Evolutionary conservation across 1,140 invertebrate genomes (phyloP).

Genomic region (Lordiphosa stackelbergi): DNA sequence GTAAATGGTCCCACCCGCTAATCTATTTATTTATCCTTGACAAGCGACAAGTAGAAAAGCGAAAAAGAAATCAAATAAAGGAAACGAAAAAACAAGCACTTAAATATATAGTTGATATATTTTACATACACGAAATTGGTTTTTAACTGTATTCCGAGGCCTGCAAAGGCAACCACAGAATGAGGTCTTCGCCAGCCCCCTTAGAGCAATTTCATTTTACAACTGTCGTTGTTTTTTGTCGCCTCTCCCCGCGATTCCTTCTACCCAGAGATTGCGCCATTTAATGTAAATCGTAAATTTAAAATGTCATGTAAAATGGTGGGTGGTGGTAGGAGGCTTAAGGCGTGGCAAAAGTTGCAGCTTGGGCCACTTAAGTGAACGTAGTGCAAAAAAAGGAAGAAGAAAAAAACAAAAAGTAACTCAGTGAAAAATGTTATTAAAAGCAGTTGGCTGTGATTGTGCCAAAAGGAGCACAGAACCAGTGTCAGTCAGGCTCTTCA

Average conservation of each 20-base stretch:
- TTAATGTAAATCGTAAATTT: slow-evolving; percentile 76
- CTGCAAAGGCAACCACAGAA: slow-evolving; percentile 39
- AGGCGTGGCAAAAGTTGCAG: slow-evolving; percentile 52
- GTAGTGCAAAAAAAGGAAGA: slow-evolving; percentile 30
- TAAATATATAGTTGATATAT: slow-evolving; percentile 75
- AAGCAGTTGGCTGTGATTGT: slow-evolving; percentile 63
- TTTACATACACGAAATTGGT: slow-evolving; percentile 74
- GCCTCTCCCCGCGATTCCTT: slow-evolving; percentile 23
- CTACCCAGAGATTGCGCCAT: slow-evolving; percentile 61
- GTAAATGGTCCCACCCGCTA: slow-evolving; percentile 48
- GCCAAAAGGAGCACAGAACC: slow-evolving; percentile 19
- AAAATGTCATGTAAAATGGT: slow-evolving; percentile 72
- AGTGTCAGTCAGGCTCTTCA: slow-evolving; percentile 30
- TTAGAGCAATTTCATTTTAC: slow-evolving; percentile 69
- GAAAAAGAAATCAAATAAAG: slow-evolving; percentile 25
- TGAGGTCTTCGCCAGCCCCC: slow-evolving; percentile 23
- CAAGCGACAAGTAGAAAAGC: slow-evolving; percentile 48
- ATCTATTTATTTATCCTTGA: slow-evolving; percentile 62
- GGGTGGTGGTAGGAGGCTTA: slow-evolving; percentile 26
- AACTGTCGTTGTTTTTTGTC: slow-evolving; percentile 64
- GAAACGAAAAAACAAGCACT: slow-evolving; percentile 41
- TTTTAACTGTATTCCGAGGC: slow-evolving; percentile 61
- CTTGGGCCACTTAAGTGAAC: slow-evolving; percentile 54
- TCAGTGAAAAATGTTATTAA: slow-evolving; percentile 72
- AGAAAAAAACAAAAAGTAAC: slow-evolving; percentile 34